Conservation (phyloP, 2,888 invertebrate genomes). For the Lasioglossum malachurum region DNA sequence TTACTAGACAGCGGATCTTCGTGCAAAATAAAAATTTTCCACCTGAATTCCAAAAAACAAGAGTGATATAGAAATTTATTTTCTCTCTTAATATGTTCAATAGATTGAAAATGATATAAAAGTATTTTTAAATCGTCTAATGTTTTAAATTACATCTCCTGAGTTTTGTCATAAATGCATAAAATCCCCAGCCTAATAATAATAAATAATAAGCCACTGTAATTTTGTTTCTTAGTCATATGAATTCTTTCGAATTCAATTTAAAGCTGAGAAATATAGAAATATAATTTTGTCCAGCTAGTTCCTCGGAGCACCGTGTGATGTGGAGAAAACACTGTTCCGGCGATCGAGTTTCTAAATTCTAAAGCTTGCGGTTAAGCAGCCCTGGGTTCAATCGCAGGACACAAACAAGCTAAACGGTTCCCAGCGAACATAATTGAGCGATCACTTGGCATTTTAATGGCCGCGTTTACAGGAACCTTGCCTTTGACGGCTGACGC, state of each 20-base stretch:
- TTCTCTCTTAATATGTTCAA: too few relatives aligned
- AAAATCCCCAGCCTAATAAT: background rate
- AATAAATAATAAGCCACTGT: background rate
- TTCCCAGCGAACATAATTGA: conserved; percentile 45
- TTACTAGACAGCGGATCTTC: too few relatives aligned
- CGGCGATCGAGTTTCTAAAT: background rate
- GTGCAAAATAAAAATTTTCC: too few relatives aligned
- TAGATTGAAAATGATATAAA: too few relatives aligned
- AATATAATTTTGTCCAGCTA: background rate
- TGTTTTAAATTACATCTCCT: too few relatives aligned
- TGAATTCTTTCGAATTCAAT: background rate
- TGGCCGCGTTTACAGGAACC: conserved; percentile 25
- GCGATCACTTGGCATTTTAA: conserved; percentile 36
- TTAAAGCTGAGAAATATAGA: background rate
- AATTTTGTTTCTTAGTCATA: background rate
- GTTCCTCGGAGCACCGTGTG: background rate
- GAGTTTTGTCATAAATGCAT: too few relatives aligned
- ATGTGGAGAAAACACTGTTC: background rate
- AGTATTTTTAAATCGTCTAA: too few relatives aligned
- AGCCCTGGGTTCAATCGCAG: conserved; percentile 21
- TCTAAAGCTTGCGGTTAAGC: background rate
- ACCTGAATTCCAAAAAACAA: too few relatives aligned
- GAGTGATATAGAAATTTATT: too few relatives aligned
- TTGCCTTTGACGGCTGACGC: conserved; percentile 24
- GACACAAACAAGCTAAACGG: conserved; percentile 2